These are phyloP conservation scores for Decapterus maruadsi DNA, from an alignment of 2,797 vertebrate genomes.

Conservation along the genomic window DNA sequence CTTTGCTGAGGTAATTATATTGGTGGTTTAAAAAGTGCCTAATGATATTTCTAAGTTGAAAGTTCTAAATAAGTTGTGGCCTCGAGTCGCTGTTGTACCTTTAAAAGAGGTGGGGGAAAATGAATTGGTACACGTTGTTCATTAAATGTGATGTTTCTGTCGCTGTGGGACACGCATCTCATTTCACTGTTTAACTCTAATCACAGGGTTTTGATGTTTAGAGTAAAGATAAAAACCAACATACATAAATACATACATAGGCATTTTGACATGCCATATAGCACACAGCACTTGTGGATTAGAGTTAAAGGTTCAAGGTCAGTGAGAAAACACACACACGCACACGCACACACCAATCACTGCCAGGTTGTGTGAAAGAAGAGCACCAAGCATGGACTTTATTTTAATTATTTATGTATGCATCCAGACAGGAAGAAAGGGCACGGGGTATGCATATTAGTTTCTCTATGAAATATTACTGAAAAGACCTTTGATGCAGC, in stretches of 20 bases:
- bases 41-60: not conserved
- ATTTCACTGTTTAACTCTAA: too few species aligned
- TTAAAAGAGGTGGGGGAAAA: too few species aligned
- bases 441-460: constrained; percentile 73
- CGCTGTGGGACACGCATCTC: too few species aligned
- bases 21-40: not conserved
- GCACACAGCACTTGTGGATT: not conserved
- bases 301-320: constrained; percentile 31
- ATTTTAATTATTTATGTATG: constrained; percentile 77
- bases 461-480: constrained; percentile 79
- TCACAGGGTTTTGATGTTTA: too few species aligned
- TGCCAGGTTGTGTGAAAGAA: constrained; percentile 49
- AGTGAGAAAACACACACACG: constrained; percentile 24
- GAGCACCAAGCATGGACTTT: constrained; percentile 41
- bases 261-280: not conserved
- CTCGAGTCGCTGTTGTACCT: too few species aligned
- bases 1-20: not conserved
- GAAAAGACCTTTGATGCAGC: constrained; percentile 77
- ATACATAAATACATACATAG: too few species aligned
- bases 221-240: too few species aligned
- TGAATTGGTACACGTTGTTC: too few species aligned
- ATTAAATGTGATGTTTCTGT: too few species aligned
- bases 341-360: constrained; percentile 24
- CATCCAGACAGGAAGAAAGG: constrained; percentile 69
- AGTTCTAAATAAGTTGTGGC: too few species aligned